Conservation (phyloP, 2,888 invertebrate species). For the Nomada flava region DNA sequence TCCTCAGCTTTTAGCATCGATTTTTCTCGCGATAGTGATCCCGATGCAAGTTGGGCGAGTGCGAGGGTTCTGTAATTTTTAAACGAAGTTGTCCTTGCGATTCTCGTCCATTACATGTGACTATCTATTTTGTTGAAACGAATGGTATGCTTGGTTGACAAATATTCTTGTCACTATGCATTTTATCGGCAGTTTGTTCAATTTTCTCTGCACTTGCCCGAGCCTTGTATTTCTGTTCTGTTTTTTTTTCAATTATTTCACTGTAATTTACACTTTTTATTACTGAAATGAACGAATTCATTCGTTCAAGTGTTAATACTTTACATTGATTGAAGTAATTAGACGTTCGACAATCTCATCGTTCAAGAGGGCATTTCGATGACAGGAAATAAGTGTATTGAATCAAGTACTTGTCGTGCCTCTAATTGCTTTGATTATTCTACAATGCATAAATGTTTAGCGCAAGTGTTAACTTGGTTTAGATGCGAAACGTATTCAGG, state of each 20-base stretch:
- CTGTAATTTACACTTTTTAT: background rate
- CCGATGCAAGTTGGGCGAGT: background rate
- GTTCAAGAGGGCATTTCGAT: background rate
- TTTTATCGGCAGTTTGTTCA: too few species aligned
- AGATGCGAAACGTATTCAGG: background rate
- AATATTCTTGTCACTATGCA: too few species aligned
- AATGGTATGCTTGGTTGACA: too few species aligned
- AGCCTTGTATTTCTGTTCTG: too few species aligned
- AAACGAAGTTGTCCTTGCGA: too few species aligned
- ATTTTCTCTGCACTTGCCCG: too few species aligned
- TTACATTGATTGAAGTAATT: background rate
- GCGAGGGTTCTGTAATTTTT: background rate
- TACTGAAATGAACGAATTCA: background rate
- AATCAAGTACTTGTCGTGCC: background rate
- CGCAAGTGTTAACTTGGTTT: background rate
- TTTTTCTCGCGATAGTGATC: background rate
- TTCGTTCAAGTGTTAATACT: background rate
- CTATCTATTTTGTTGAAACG: too few species aligned
- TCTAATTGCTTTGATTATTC: background rate
- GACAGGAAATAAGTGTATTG: background rate
- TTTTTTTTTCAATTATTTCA: too few species aligned
- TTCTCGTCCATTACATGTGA: too few species aligned
- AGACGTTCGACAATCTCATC: background rate
- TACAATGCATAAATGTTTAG: too few species aligned
- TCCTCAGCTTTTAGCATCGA: background rate